Percentiles rank a stretch among this genome's conserved stretches.
These are phyloP conservation scores for Phenacoccus solenopsis DNA, from an alignment of 1,140 invertebrate genomes.

Conservation along the genomic window DNA sequence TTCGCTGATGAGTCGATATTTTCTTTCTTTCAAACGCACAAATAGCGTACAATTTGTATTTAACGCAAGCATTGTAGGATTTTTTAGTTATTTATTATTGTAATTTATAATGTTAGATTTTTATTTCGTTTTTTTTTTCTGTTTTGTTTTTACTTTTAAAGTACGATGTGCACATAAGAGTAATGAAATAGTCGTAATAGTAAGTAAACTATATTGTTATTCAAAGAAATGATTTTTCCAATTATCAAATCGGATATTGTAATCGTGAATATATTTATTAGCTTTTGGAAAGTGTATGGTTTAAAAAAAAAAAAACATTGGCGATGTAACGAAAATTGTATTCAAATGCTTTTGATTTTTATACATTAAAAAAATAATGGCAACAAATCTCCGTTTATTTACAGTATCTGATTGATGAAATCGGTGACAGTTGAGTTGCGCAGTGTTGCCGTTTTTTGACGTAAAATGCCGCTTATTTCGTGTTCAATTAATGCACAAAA, in stretches of 20 bases:
- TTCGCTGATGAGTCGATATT: neutral
- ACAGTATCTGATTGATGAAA: too few species aligned
- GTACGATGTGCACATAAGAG: neutral
- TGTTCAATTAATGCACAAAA: conserved; percentile 1
- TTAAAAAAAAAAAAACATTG: too few species aligned
- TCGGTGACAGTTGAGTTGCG: neutral
- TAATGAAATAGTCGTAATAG: neutral
- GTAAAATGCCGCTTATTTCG: neutral
- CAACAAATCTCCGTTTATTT: neutral
- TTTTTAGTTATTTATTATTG: neutral
- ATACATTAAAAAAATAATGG: neutral
- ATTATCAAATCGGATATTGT: conserved; percentile 1
- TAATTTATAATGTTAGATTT: neutral
- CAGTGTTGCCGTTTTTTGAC: neutral
- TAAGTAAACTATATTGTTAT: neutral
- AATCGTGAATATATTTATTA: neutral
- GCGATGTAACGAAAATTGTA: neutral
- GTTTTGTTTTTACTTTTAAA: neutral
- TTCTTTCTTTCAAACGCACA: neutral
- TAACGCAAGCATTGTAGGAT: neutral
- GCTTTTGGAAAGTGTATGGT: neutral
- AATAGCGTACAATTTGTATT: conserved; percentile 8
- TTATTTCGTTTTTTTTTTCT: neutral
- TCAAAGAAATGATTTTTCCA: neutral
- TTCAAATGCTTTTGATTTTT: neutral